These are phyloP conservation scores for Neogale vison DNA, from an alignment of 2,113 vertebrate species.

Conservation along the genomic window DNA sequence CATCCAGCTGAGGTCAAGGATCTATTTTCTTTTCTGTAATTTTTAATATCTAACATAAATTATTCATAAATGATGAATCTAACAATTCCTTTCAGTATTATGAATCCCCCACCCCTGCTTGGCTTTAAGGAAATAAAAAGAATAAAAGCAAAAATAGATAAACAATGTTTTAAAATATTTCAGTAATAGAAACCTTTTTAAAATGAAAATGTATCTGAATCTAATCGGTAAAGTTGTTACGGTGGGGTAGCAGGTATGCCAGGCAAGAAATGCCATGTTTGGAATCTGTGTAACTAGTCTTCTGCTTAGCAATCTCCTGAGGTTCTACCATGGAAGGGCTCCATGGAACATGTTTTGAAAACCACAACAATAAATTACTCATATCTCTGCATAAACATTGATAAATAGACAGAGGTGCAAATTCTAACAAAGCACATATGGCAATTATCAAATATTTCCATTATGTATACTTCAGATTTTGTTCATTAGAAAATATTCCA, in stretches of 20 bases:
- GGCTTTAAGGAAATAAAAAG: neutral
- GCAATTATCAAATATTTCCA: neutral
- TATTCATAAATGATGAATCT: neutral
- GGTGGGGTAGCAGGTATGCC: neutral
- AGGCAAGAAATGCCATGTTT: neutral
- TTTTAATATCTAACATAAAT: neutral
- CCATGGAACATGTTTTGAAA: neutral
- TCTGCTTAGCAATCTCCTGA: neutral
- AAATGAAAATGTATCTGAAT: neutral
- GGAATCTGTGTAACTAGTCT: neutral
- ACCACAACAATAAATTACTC: neutral
- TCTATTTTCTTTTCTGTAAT: neutral
- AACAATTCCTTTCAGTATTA: neutral
- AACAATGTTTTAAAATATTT: neutral
- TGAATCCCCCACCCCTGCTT: neutral
- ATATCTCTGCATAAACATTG: neutral
- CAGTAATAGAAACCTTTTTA: neutral
- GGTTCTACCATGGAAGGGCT: neutral
- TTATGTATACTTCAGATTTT: no score
- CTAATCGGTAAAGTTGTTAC: neutral
- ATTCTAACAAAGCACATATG: neutral
- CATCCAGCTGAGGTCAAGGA: neutral
- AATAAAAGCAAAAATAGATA: neutral
- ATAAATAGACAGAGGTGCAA: neutral
- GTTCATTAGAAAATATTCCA: neutral